Percentiles rank a stretch among this genome's conserved stretches.
These are phyloP conservation scores for Drosophila helvetica DNA, from an alignment of 2,888 invertebrate genomes.

Conservation along the genomic window DNA sequence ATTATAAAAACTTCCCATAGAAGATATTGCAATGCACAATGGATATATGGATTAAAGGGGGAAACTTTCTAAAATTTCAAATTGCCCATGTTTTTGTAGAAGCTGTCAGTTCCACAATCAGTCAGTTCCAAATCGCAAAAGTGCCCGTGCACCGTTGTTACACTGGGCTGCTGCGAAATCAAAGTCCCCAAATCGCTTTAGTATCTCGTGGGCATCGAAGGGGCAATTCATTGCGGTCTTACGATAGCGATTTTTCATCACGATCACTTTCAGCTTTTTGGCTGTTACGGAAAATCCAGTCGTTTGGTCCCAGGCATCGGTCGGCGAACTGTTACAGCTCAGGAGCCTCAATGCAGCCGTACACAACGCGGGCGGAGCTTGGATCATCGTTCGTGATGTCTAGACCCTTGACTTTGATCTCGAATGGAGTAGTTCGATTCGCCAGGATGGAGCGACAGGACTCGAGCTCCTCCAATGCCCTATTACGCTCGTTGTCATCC, in stretches of 20 bases:
- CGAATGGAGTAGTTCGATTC: conserved; percentile 85
- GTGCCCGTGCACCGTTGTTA: conserved; percentile 87
- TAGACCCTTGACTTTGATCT: conserved; percentile 88
- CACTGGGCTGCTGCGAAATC: conserved; percentile 89
- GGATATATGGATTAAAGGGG: neutral
- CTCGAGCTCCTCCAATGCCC: conserved; percentile 87
- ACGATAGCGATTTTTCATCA: conserved; percentile 90
- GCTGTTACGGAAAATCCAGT: conserved; percentile 86
- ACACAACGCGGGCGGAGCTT: conserved; percentile 91
- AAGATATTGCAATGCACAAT: conserved; percentile 23
- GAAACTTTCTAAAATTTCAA: conserved; percentile 58
- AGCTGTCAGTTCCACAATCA: conserved; percentile 47
- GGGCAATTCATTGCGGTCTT: conserved; percentile 73
- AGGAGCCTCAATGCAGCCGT: conserved; percentile 87
- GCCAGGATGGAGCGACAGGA: conserved; percentile 85
- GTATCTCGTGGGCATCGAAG: conserved; percentile 88
- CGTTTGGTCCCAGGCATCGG: conserved; percentile 85
- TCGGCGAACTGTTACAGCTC: conserved; percentile 88
- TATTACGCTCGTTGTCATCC: conserved; percentile 89
- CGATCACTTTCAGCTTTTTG: conserved; percentile 92
- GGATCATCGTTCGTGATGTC: conserved; percentile 98
- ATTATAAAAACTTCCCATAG: neutral
- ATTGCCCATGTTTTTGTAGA: conserved; percentile 72
- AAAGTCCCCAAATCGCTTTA: conserved; percentile 88
- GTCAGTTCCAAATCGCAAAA: conserved; percentile 86